Evolutionary conservation across 2,888 invertebrate species (phyloP).

Genomic region (Archips xylosteana): DNA sequence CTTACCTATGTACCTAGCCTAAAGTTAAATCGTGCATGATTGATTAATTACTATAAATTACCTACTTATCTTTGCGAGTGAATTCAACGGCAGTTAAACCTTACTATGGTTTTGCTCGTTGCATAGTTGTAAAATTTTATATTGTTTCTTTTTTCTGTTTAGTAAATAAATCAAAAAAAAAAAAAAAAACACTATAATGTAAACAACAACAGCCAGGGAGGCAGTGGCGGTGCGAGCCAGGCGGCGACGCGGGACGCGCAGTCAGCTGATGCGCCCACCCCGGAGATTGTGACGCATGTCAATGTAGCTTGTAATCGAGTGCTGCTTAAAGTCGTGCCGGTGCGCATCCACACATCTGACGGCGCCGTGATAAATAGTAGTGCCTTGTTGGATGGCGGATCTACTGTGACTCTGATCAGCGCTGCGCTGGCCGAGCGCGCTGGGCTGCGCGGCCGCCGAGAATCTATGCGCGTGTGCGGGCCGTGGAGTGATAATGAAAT

Average conservation of each 20-base stretch:
- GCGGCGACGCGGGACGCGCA: neutral
- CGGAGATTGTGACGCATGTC: slow-evolving; percentile 7
- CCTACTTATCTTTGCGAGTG: too few species aligned
- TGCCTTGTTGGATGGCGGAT: slow-evolving; percentile 13
- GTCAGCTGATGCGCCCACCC: neutral
- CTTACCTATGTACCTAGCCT: too few species aligned
- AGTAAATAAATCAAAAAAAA: too few species aligned
- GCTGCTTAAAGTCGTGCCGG: slow-evolving; percentile 14
- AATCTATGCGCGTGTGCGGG: slow-evolving; percentile 17
- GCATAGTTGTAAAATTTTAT: too few species aligned
- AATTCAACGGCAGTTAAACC: too few species aligned
- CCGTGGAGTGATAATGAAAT: slow-evolving; percentile 17
- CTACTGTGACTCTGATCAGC: slow-evolving; percentile 15
- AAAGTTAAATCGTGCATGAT: too few species aligned
- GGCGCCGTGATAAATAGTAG: neutral
- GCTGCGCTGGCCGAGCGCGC: slow-evolving; percentile 16
- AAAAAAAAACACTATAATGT: neutral
- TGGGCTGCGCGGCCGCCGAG: slow-evolving; percentile 20
- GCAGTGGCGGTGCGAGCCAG: neutral
- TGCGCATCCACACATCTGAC: neutral
- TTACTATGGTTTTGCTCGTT: too few species aligned
- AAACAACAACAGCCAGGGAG: neutral
- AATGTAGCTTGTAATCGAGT: neutral
- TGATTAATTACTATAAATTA: too few species aligned
- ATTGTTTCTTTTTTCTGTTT: too few species aligned